Evolutionary conservation across 2,113 vertebrate species (phyloP).

Genomic region (Crotalus tigris): DNA sequence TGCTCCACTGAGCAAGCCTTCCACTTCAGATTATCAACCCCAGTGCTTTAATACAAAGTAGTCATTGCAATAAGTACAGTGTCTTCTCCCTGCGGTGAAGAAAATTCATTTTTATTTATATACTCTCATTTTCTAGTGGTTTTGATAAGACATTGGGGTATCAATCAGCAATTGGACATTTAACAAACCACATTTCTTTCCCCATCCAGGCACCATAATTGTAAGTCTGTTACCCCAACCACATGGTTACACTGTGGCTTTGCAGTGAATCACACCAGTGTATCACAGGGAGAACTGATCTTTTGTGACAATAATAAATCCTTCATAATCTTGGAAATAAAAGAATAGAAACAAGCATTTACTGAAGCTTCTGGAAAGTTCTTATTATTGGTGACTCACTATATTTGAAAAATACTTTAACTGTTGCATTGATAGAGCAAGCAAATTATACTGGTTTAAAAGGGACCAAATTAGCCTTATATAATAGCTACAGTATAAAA

Average conservation of each 20-base stretch:
- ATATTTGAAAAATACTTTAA: conserved; percentile 1
- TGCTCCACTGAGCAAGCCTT: background rate
- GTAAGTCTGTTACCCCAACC: background rate
- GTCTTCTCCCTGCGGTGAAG: background rate
- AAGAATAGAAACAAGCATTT: conserved; percentile 2
- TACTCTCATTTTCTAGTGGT: background rate
- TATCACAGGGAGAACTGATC: background rate
- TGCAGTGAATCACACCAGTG: background rate
- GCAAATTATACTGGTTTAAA: background rate
- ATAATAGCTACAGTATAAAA: background rate
- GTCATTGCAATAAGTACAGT: background rate
- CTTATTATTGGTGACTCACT: conserved; percentile 10
- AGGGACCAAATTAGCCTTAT: background rate
- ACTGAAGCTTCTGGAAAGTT: background rate
- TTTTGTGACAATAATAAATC: background rate
- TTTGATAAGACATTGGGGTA: background rate
- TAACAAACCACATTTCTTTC: background rate
- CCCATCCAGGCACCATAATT: background rate
- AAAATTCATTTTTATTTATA: background rate
- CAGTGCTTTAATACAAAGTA: background rate
- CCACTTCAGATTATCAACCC: background rate
- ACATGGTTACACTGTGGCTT: background rate
- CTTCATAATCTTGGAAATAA: background rate
- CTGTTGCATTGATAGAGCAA: conserved; percentile 13
- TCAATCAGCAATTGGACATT: background rate